Percentiles rank a stretch among this genome's conserved stretches.
phyloP scores from a whole-genome alignment of 2,888 invertebrate genomes.

The Tanypteryx hageni region DNA sequence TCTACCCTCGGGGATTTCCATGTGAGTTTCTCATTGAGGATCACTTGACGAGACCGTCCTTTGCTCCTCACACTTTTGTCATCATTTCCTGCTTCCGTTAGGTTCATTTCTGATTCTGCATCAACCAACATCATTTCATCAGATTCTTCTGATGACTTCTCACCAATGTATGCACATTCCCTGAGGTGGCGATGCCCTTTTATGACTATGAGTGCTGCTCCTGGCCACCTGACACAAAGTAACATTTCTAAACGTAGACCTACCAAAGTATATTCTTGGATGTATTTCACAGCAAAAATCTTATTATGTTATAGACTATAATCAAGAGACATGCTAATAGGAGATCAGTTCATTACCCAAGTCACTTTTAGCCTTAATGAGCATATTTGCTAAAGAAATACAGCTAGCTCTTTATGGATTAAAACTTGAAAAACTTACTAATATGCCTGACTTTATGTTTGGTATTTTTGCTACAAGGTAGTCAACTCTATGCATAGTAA shows the following conservation, averaged over 20 bases:
- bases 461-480: too few relatives aligned
- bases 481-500: too few relatives aligned
- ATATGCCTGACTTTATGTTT: too few relatives aligned
- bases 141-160: constrained; percentile 86
- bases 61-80: neutral
- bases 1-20: constrained; percentile 11
- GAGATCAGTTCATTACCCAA: neutral
- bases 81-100: neutral
- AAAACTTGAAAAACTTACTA: too few relatives aligned
- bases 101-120: constrained; percentile 70
- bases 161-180: constrained; percentile 88
- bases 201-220: constrained; percentile 86
- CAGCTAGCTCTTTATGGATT: too few relatives aligned
- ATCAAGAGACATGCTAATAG: neutral
- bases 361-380: neutral
- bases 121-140: constrained; percentile 80
- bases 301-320: neutral
- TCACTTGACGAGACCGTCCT: constrained; percentile 29
- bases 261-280: too few relatives aligned
- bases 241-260: too few relatives aligned
- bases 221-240: constrained; percentile 81
- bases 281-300: neutral
- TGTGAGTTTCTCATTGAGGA: constrained; percentile 35
- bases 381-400: too few relatives aligned
- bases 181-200: constrained; percentile 86